Conservation (phyloP, 2,888 invertebrate species). For the Lasioglossum malachurum region DNA sequence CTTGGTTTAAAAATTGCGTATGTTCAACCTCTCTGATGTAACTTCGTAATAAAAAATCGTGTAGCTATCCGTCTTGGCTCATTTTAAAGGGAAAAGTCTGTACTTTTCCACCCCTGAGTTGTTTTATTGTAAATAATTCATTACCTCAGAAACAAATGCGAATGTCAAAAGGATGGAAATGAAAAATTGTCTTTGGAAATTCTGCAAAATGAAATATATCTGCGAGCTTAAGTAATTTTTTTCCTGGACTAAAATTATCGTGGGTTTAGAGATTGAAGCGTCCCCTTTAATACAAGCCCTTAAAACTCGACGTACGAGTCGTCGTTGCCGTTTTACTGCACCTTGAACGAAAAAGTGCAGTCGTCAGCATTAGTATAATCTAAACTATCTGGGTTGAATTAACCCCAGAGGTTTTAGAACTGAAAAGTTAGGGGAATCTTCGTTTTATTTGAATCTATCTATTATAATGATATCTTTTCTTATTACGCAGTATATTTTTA, state of each 20-base stretch:
- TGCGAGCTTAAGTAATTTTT: background rate
- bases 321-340: slow-evolving; percentile 1
- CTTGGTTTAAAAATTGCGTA: background rate
- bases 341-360: background rate
- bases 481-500: background rate
- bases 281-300: slow-evolving; percentile 2
- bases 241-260: background rate
- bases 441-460: background rate
- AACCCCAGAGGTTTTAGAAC: background rate
- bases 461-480: background rate
- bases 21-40: background rate
- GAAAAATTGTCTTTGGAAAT: background rate
- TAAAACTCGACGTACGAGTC: background rate
- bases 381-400: background rate
- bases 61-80: background rate
- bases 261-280: background rate
- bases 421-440: background rate
- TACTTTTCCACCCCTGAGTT: background rate
- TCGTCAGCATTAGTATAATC: slow-evolving; percentile 4
- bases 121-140: background rate
- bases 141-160: background rate
- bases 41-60: background rate
- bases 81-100: background rate
- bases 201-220: background rate
- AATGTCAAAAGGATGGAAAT: background rate